Base-by-base conservation (phyloP, 2,797 vertebrate species). In the Hydrocynus forskahlii region DNA sequence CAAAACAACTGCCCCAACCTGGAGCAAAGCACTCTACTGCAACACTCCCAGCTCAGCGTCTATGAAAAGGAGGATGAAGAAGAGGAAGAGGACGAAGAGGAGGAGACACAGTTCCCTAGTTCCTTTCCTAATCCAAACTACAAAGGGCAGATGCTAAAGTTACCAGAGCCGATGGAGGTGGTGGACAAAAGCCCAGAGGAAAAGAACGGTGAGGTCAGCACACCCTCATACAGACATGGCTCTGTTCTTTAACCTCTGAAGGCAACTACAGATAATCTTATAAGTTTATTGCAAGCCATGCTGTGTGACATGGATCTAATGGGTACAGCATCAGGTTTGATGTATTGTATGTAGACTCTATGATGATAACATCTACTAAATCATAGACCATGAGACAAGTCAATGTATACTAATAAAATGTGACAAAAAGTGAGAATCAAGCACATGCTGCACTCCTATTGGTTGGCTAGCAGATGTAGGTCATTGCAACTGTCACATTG, bases 111-210 rank as follows among this genome's bases (percentile, higher is more conserved):
- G 29, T 68, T 87, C 25, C 74, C 40, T 4, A 54, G 35, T 75
- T 83, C 25, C 25, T 76, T 78, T 76, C 78, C 75, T 0, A 88
- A 86, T 59, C 80, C 82, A 38, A 84, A 81, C 80, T 86, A 83
- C 82, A 85, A 82, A 85, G 80, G 85, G 52, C 77, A 86, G 82
- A 67, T 63, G 48, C 78, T 86, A 5, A 43, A 14, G 10, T 54
- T 83, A 19, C 59, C 77, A 2, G 78, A 83, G 29, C 7, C 59
- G n/a, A n/a, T 80, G 40, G 79, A 76, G 62, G 21, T 16, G n/a
- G n/a, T 23, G 48, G 76, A 86, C 7, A 74, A 25, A 71, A 48
- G 17, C 17, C 72, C 48, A 59, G 55, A 21, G 14, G 85, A 86
- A 50, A 85, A 25, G 8, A 68, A 64, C 16, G 50, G 77, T 13